Evolutionary conservation across 2,888 invertebrate genomes (phyloP).

Genomic region (Tipula confusa): DNA sequence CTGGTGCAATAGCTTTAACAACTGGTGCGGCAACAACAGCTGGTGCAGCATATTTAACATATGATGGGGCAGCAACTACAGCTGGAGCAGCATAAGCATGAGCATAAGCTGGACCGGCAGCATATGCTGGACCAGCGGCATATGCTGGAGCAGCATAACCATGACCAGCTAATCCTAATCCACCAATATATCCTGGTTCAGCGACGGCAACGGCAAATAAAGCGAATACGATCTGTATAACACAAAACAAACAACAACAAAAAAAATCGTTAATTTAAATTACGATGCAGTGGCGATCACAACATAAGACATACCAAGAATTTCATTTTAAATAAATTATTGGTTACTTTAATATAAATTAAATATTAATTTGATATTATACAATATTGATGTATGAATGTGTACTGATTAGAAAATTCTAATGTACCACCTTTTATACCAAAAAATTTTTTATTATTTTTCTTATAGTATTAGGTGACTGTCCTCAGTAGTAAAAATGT

Average conservation of each 20-base stretch:
- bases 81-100: conserved; percentile 40
- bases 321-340: neutral
- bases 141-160: conserved; percentile 40
- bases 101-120: conserved; percentile 38
- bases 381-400: conserved; percentile 20
- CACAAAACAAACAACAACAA: conserved; percentile 8
- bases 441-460: neutral
- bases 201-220: conserved; percentile 39
- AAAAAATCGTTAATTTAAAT: neutral
- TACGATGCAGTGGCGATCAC: neutral
- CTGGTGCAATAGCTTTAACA: conserved; percentile 46
- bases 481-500: neutral
- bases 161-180: conserved; percentile 35
- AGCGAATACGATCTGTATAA: conserved; percentile 41
- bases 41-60: conserved; percentile 42
- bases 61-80: conserved; percentile 40
- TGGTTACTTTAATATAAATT: neutral
- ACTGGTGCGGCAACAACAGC: conserved; percentile 40
- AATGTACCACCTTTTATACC: conserved; percentile 1
- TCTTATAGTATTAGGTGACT: neutral
- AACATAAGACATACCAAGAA: neutral
- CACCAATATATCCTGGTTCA: conserved; percentile 42
- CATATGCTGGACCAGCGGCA: conserved; percentile 40
- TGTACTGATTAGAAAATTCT: conserved; percentile 25
- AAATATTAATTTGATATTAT: neutral